A percentile compares a stretch with the other conserved stretches of the same genome.
Evolutionary conservation across 2,888 invertebrate genomes (phyloP).

Genomic region (Endomychus coccineus): DNA sequence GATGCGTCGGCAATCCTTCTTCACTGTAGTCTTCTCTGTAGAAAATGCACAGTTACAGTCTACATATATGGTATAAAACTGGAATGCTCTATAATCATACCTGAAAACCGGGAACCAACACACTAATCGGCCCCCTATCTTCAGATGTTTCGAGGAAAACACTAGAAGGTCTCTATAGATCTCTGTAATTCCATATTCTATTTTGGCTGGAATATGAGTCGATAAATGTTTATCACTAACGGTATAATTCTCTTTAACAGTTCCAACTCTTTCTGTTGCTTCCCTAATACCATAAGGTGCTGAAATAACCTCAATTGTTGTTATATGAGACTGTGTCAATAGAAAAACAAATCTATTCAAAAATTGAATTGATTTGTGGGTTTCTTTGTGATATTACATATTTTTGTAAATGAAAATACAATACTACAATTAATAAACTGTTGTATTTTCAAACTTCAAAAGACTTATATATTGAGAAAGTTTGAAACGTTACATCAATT

Average conservation of each 20-base stretch:
- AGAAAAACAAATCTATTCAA: too few relatives aligned
- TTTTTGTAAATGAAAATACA: too few relatives aligned
- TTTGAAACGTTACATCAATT: too few relatives aligned
- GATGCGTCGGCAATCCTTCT: conserved; percentile 70
- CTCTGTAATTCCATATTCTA: conserved; percentile 74
- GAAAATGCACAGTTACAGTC: conserved; percentile 13
- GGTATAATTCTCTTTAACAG: conserved; percentile 51
- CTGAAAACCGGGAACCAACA: conserved; percentile 93
- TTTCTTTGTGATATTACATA: too few relatives aligned
- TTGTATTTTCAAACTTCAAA: too few relatives aligned
- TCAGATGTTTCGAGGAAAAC: conserved; percentile 73
- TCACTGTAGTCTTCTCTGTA: conserved; percentile 65
- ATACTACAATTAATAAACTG: too few relatives aligned
- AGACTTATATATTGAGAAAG: too few relatives aligned
- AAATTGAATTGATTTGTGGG: too few relatives aligned
- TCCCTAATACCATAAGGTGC: conserved; percentile 98
- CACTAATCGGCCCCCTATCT: conserved; percentile 72
- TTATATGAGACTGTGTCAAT: too few relatives aligned
- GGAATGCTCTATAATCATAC: conserved; percentile 44
- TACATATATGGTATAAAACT: neutral
- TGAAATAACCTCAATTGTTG: conserved; percentile 44
- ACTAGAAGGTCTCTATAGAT: conserved; percentile 78
- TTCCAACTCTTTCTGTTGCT: conserved; percentile 79
- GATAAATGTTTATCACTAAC: conserved; percentile 58
- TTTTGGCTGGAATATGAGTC: conserved; percentile 75